Conservation (phyloP, 2,797 vertebrate species). For the Scomberomorus guttatus region DNA sequence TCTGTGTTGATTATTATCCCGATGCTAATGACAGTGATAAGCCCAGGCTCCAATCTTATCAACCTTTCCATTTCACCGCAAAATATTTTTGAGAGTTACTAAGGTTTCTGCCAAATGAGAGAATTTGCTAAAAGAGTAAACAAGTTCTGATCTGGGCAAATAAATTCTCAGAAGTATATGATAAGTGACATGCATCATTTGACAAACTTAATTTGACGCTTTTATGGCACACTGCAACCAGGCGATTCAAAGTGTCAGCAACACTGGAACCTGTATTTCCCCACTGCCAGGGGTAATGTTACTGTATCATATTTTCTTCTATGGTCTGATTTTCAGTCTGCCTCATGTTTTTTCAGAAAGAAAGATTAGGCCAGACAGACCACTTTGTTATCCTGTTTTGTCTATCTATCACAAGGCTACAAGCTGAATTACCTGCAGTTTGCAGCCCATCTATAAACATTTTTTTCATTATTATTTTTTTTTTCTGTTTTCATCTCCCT, state of each 20-base stretch:
- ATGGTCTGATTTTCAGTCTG: slow-evolving; percentile 23
- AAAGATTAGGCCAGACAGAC: background rate
- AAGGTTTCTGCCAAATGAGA: slow-evolving; percentile 40
- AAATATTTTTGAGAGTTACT: slow-evolving; percentile 52
- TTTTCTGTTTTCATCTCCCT: background rate
- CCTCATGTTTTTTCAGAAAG: slow-evolving; percentile 22
- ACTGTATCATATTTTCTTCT: slow-evolving; percentile 36
- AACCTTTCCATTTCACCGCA: slow-evolving; percentile 60
- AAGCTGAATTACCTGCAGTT: background rate
- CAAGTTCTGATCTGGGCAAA: slow-evolving; percentile 31
- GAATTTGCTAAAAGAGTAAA: slow-evolving; percentile 41
- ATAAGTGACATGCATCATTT: slow-evolving; percentile 31
- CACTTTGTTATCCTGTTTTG: slow-evolving; percentile 9
- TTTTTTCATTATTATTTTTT: background rate
- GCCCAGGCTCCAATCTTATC: slow-evolving; percentile 57
- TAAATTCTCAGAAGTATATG: slow-evolving; percentile 7
- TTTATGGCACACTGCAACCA: slow-evolving; percentile 33
- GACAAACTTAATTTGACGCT: slow-evolving; percentile 34
- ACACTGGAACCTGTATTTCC: slow-evolving; percentile 8
- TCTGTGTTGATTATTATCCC: slow-evolving; percentile 66
- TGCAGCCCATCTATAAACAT: background rate
- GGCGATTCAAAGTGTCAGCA: slow-evolving; percentile 30
- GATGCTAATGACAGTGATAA: slow-evolving; percentile 70
- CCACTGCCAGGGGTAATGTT: slow-evolving; percentile 8
- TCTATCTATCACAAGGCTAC: slow-evolving; percentile 24